Percentiles rank a stretch among this genome's conserved stretches.
Conservation (phyloP, 92 coral and sea anemone genomes). For the Umimayanthus chanpuru region DNA sequence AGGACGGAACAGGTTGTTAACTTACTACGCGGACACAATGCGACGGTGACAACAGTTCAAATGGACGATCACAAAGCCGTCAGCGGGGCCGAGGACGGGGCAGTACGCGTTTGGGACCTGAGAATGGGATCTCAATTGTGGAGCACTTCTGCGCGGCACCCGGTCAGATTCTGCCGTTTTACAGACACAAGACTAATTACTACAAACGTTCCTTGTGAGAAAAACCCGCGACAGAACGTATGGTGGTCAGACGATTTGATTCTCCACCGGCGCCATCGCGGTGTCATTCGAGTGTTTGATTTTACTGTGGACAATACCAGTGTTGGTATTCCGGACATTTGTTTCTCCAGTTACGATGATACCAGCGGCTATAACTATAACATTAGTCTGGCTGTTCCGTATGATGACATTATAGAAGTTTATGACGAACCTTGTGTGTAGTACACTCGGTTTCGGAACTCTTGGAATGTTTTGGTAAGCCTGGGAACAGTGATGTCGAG, state of each 20-base stretch:
- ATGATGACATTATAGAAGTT: conserved; percentile 68
- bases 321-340: conserved; percentile 86
- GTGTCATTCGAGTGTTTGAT: conserved; percentile 76
- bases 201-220: conserved; percentile 83
- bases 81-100: conserved; percentile 93
- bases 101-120: conserved; percentile 90
- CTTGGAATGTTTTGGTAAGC: not conserved
- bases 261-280: conserved; percentile 90
- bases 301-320: conserved; percentile 68
- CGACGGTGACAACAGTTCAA: conserved; percentile 83
- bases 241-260: conserved; percentile 97
- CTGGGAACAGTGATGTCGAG: no score
- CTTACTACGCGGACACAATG: conserved; percentile 83
- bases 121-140: conserved; percentile 83
- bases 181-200: conserved; percentile 68
- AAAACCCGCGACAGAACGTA: conserved; percentile 64
- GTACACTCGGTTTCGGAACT: not conserved
- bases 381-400: conserved; percentile 86
- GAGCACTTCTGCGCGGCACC: conserved; percentile 92
- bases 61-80: conserved; percentile 95
- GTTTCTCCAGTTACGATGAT: conserved; percentile 88
- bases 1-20: conserved; percentile 68
- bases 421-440: conserved; percentile 12
- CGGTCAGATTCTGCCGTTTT: conserved; percentile 81
- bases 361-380: conserved; percentile 93